Evolutionary conservation across 2,888 invertebrate genomes (phyloP).

Genomic region (Hermaeophaga mercurialis): DNA sequence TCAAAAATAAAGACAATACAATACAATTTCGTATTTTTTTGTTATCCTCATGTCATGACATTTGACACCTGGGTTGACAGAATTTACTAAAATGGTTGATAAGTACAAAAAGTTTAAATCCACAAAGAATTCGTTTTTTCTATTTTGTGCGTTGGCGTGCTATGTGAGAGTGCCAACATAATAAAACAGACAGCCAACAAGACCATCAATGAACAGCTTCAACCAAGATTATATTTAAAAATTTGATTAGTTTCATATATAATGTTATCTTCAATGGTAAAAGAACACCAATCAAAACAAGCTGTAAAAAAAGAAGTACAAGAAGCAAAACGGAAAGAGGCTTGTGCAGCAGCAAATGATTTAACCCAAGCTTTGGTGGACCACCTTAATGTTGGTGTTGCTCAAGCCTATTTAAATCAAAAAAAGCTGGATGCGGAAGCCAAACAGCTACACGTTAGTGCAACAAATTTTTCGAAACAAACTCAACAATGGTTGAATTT

Average conservation of each 20-base stretch:
- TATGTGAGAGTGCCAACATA: too few species aligned
- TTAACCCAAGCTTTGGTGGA: slow-evolving; percentile 93
- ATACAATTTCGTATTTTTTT: too few species aligned
- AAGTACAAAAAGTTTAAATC: too few species aligned
- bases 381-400: slow-evolving; percentile 96
- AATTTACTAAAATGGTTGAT: too few species aligned
- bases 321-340: slow-evolving; percentile 93
- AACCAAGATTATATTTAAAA: too few species aligned
- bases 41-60: too few species aligned
- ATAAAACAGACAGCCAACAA: too few species aligned
- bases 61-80: too few species aligned
- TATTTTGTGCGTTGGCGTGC: too few species aligned
- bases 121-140: too few species aligned
- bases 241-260: slow-evolving; percentile 47
- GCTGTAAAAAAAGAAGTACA: slow-evolving; percentile 78
- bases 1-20: too few species aligned
- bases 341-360: slow-evolving; percentile 89
- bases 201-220: too few species aligned
- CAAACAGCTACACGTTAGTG: slow-evolving; percentile 91
- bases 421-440: slow-evolving; percentile 97
- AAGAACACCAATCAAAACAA: slow-evolving; percentile 86
- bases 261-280: slow-evolving; percentile 85
- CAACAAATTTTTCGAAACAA: slow-evolving; percentile 93
- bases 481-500: slow-evolving; percentile 96
- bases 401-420: slow-evolving; percentile 98